These are phyloP conservation scores for Leucoraja erinaceus DNA, from an alignment of 2,113 vertebrate species.

Conservation along the genomic window DNA sequence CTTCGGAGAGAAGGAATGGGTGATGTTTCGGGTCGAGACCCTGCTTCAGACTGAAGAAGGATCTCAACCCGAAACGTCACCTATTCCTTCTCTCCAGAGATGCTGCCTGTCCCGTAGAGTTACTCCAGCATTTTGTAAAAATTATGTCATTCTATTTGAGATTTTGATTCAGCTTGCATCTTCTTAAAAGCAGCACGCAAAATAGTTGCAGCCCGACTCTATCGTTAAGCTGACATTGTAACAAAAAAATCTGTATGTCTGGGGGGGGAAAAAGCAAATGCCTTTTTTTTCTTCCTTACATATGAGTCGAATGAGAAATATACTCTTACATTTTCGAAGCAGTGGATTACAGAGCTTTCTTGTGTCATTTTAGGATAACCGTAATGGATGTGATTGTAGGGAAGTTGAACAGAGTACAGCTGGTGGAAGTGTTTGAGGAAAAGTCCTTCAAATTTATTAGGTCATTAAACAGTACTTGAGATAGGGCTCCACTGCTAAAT, in stretches of 20 bases:
- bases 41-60: no score
- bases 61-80: no score
- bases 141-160: neutral
- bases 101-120: no score
- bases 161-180: neutral
- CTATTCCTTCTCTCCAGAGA: no score
- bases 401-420: constrained; percentile 33
- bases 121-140: neutral
- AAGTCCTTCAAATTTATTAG: neutral
- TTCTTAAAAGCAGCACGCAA: neutral
- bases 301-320: neutral
- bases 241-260: neutral
- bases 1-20: no score
- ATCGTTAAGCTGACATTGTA: neutral
- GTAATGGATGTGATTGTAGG: neutral
- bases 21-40: no score
- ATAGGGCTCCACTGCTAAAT: constrained; percentile 40
- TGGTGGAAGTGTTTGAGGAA: constrained; percentile 32
- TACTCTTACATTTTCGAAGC: neutral
- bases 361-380: neutral
- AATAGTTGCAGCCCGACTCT: neutral
- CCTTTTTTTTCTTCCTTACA: neutral
- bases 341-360: no score
- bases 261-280: neutral
- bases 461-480: constrained; percentile 44